These are phyloP conservation scores for Bubo bubo DNA, from an alignment of 2,113 vertebrate species.

Conservation along the genomic window DNA sequence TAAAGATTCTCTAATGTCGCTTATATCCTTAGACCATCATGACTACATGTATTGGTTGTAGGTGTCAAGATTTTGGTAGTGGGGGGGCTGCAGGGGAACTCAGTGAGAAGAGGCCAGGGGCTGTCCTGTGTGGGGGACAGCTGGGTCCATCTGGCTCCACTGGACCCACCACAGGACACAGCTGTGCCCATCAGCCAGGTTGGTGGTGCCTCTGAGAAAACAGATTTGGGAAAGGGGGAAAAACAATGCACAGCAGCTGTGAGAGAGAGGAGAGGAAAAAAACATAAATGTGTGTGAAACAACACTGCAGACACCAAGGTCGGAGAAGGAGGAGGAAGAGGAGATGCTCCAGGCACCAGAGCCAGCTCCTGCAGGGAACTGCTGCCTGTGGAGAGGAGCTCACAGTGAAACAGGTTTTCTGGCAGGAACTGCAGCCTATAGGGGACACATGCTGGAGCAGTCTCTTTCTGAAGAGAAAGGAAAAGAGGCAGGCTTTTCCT, in stretches of 20 bases:
- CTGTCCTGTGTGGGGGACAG: not conserved
- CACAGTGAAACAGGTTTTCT: not conserved
- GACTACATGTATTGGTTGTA: not conserved
- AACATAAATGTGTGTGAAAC: not conserved
- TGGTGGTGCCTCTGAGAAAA: not conserved
- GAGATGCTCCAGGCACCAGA: not conserved
- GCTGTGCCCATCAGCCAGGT: not conserved
- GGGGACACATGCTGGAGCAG: not conserved
- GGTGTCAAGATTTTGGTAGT: not conserved
- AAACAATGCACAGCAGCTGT: not conserved
- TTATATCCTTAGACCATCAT: not conserved
- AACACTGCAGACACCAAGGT: not conserved
- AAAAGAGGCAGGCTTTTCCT: not conserved
- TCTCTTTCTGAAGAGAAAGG: not conserved
- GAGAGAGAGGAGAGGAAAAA: not conserved
- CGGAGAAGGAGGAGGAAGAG: not conserved
- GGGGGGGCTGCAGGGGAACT: not conserved
- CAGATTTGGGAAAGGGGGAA: not conserved
- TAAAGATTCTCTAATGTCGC: not conserved
- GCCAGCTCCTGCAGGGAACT: not conserved
- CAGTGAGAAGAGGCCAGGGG: not conserved
- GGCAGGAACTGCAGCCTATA: not conserved
- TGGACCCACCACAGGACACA: not conserved
- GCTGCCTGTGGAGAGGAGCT: fast-evolving
- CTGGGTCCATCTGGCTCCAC: not conserved